Base-by-base conservation (phyloP, 1,140 invertebrate species). In the Ephestia elutella region DNA sequence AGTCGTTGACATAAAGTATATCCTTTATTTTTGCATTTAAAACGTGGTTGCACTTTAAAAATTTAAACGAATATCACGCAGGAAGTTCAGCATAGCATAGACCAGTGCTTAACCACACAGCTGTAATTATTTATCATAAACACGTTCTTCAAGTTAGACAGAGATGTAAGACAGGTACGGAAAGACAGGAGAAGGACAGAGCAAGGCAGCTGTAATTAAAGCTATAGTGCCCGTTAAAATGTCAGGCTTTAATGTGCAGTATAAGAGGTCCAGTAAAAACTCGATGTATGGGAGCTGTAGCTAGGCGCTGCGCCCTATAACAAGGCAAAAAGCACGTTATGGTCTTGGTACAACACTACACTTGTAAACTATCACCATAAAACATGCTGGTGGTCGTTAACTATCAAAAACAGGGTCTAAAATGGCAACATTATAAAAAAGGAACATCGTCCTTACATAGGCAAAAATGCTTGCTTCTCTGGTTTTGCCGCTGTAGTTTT, bases 221-320 rank as follows among this genome's bases (percentile, higher is more conserved):
- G 60, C 54, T 56, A 64, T 72, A 68, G 65, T 72, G 74, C 58
- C 66, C 66, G 73, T 83, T 79, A 68, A 83, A 81, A 80, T 80
- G 77, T 75, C 75, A 80, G 66, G 62, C 65, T 62, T 70, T 25
- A 80, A 76, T 74, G 68, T 74, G 66, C 63, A 63, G 59, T 71
- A 68, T 74, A 67, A 70, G 66, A 50, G n/a, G 11, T 48, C 56
- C 32, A 38, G 59, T 63, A 73, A 73, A 74, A 75, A 71, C 35
- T 54, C 21, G 49, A 51, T 49, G 60, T 59, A 67, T 66, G 57
- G 53, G 61, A 53, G 19, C 19, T 25, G 21, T 10, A 44, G 38
- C 13, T 15, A 44, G 38, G 38, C 38, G 38, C 38, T 44, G 38
- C 38, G 38, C 38, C 38, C 13, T 44, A 15, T 44, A 44, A 44